These are phyloP conservation scores for Antennarius maculatus DNA, from an alignment of 2,797 vertebrate genomes.

Conservation along the genomic window DNA sequence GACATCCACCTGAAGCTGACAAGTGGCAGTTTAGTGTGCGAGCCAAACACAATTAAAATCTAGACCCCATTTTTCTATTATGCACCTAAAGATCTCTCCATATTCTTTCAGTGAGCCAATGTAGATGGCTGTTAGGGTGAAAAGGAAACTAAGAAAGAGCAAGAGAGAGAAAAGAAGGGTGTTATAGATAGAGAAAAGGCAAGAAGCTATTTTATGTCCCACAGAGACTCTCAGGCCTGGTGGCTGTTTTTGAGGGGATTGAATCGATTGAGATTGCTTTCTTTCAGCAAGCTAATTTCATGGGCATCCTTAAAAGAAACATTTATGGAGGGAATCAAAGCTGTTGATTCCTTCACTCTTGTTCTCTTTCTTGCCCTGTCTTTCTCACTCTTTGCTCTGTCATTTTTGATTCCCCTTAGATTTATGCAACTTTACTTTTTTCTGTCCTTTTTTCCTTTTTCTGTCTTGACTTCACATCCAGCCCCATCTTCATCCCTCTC, in stretches of 20 bases:
- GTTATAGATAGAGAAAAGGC: constrained; percentile 37
- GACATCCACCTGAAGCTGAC: constrained; percentile 19
- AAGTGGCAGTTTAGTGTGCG: constrained; percentile 8
- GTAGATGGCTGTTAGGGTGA: constrained; percentile 34
- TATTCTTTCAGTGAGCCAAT: constrained; percentile 28
- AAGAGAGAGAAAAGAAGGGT: constrained; percentile 10
- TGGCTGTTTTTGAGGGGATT: constrained; percentile 64
- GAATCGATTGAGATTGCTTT: constrained; percentile 76
- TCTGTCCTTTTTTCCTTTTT: constrained; percentile 13
- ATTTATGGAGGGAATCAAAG: constrained; percentile 67
- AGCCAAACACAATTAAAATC: constrained; percentile 40
- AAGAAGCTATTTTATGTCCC: constrained; percentile 65
- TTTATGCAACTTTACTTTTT: constrained; percentile 53
- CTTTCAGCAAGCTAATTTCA: constrained; percentile 76
- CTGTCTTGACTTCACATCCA: constrained; percentile 15
- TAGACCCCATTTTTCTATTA: constrained; percentile 33
- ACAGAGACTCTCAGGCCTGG: constrained; percentile 66
- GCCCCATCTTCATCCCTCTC: constrained; percentile 11
- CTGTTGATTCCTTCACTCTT: constrained; percentile 61
- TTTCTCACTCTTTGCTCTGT: constrained; percentile 37
- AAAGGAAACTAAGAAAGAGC: constrained; percentile 35
- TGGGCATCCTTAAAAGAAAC: constrained; percentile 72
- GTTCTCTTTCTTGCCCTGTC: constrained; percentile 49
- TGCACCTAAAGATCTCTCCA: constrained; percentile 28
- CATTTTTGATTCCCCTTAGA: constrained; percentile 57